Evolutionary conservation across 2,113 vertebrate genomes (phyloP).

Genomic region (Euleptes europaea): DNA sequence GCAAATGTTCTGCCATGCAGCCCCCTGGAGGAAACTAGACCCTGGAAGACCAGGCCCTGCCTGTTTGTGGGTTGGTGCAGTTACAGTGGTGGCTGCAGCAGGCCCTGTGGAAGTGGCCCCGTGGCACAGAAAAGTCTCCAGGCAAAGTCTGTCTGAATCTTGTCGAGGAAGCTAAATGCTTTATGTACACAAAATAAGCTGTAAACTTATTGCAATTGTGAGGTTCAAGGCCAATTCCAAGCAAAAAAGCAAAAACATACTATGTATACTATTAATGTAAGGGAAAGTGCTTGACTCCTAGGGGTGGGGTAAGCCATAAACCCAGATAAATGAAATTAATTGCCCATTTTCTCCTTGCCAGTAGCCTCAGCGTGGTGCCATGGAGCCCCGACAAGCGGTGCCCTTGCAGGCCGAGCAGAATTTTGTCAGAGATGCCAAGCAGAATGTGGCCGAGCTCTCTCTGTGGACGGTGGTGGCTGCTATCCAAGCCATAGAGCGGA

Average conservation of each 20-base stretch:
- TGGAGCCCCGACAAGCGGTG: conserved; percentile 48
- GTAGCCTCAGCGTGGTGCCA: conserved; percentile 54
- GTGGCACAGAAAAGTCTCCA: neutral
- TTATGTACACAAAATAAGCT: neutral
- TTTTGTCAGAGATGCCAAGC: conserved; percentile 45
- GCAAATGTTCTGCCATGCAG: neutral
- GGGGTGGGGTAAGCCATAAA: too few relatives aligned
- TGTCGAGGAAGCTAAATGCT: neutral
- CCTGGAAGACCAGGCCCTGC: too few relatives aligned
- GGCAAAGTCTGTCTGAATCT: neutral
- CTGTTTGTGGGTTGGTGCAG: too few relatives aligned
- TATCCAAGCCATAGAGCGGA: conserved; percentile 69
- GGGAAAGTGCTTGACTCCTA: neutral
- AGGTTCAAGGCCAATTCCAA: neutral
- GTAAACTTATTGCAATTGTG: neutral
- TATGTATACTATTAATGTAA: neutral
- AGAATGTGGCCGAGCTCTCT: conserved; percentile 61
- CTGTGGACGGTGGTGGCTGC: conserved; percentile 73
- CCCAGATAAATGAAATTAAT: neutral
- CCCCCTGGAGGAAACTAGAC: too few relatives aligned
- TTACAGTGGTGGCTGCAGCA: too few relatives aligned
- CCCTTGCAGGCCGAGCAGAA: conserved; percentile 52
- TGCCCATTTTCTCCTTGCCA: neutral
- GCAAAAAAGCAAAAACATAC: neutral
- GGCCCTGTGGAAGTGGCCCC: neutral